Conservation (phyloP, 2,113 vertebrate species). For the Pseudolaguvia tuberculata region DNA sequence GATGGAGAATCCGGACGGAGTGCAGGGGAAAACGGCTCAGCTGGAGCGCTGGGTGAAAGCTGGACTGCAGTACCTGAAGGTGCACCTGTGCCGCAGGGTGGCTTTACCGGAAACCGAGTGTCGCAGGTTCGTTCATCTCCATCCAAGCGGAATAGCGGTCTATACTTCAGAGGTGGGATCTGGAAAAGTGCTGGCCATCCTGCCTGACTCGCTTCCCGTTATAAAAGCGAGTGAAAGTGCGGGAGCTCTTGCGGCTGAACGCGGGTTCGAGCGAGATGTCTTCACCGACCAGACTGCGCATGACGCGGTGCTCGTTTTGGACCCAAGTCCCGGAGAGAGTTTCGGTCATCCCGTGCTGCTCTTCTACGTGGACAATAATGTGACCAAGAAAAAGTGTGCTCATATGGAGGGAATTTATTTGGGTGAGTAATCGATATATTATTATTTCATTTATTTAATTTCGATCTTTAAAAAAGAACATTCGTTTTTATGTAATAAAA, state of each 20-base stretch:
- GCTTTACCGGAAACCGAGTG: constrained; percentile 66
- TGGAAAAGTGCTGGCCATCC: constrained; percentile 69
- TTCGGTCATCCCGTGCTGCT: constrained; percentile 72
- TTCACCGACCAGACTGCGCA: constrained; percentile 58
- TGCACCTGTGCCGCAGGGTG: constrained; percentile 64
- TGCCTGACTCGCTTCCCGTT: constrained; percentile 63
- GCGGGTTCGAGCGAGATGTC: constrained; percentile 48
- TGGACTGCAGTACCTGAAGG: constrained; percentile 67
- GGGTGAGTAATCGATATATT: constrained; percentile 57
- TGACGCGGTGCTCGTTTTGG: constrained; percentile 70
- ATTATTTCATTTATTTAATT: neutral
- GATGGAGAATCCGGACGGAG: constrained; percentile 41
- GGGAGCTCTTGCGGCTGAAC: constrained; percentile 17
- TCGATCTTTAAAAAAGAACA: too few species aligned
- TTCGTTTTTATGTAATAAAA: too few species aligned
- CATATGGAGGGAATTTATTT: constrained; percentile 70
- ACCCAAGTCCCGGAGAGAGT: constrained; percentile 71
- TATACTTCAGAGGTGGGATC: constrained; percentile 62
- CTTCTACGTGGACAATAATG: constrained; percentile 72
- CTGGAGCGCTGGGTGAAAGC: constrained; percentile 71
- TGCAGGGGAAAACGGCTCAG: constrained; percentile 49
- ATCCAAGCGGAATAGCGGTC: constrained; percentile 62
- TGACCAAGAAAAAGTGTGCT: constrained; percentile 71
- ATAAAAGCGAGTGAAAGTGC: neutral
- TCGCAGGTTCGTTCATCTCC: constrained; percentile 59